These are phyloP conservation scores for Phyllotreta striolata DNA, from an alignment of 2,888 invertebrate genomes.

Conservation along the genomic window DNA sequence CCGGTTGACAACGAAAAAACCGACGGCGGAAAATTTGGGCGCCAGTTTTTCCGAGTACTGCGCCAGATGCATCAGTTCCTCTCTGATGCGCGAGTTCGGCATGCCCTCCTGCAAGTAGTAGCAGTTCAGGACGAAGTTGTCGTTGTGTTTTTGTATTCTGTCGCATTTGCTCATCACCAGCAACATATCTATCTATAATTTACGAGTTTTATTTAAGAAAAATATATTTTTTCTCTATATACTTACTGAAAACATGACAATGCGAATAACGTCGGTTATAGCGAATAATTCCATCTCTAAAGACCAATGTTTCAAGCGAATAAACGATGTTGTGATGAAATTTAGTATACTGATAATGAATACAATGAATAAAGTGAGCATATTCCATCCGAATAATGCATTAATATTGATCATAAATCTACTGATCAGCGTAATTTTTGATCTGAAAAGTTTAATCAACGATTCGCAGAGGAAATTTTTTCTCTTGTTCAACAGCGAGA, in stretches of 20 bases:
- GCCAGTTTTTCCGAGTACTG: conserved; percentile 12
- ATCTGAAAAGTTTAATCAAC: background rate
- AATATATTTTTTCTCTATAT: too few species aligned
- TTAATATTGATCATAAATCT: background rate
- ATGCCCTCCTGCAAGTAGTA: conserved; percentile 9
- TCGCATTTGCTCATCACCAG: conserved; percentile 25
- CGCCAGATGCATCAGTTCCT: conserved; percentile 22
- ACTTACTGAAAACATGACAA: too few species aligned
- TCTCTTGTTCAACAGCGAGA: too few species aligned
- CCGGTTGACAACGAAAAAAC: conserved; percentile 25
- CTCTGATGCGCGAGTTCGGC: background rate
- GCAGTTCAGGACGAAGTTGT: conserved; percentile 5
- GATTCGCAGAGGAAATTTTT: too few species aligned
- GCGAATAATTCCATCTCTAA: too few species aligned
- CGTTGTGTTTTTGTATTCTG: conserved; percentile 10
- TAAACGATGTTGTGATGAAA: too few species aligned
- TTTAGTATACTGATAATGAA: background rate
- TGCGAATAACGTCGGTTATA: too few species aligned
- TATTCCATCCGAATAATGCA: background rate
- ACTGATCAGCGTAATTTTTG: background rate
- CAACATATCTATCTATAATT: conserved; percentile 18
- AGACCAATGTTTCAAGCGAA: too few species aligned
- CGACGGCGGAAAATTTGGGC: conserved; percentile 24
- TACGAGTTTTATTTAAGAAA: too few species aligned
- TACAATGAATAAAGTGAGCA: background rate